Percentiles rank a stretch among this genome's conserved stretches.
These are phyloP conservation scores for Girardinichthys multiradiatus DNA, from an alignment of 2,113 vertebrate genomes.

Conservation along the genomic window DNA sequence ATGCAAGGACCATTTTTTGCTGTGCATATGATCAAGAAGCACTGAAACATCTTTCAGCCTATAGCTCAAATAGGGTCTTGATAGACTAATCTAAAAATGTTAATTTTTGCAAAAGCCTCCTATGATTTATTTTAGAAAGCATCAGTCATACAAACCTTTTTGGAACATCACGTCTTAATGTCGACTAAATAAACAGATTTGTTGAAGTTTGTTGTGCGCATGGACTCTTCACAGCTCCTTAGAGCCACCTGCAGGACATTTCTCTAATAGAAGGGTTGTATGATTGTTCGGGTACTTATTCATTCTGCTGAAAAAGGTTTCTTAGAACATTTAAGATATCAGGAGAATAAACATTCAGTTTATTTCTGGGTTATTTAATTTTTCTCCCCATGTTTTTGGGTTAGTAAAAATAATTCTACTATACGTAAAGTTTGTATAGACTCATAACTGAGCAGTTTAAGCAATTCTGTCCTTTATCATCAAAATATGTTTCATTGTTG, in stretches of 20 bases:
- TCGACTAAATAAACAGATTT: background rate
- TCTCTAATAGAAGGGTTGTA: background rate
- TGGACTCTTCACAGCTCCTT: background rate
- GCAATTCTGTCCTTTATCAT: too few relatives aligned
- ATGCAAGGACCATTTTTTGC: too few relatives aligned
- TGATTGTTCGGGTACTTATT: background rate
- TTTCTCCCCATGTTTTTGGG: background rate
- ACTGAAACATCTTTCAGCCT: too few relatives aligned
- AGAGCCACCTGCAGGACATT: slow-evolving; percentile 16
- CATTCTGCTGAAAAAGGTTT: too few relatives aligned
- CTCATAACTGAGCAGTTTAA: too few relatives aligned
- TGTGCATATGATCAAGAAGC: too few relatives aligned
- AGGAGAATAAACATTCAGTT: background rate
- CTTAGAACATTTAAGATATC: too few relatives aligned
- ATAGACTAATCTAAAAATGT: too few relatives aligned
- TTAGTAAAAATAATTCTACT: background rate
- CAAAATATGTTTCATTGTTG: too few relatives aligned
- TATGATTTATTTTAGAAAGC: too few relatives aligned
- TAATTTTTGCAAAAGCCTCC: background rate
- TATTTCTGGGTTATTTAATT: background rate
- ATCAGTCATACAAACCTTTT: background rate
- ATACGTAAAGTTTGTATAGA: too few relatives aligned
- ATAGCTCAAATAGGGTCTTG: too few relatives aligned
- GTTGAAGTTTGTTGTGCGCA: background rate
- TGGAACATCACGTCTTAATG: background rate